Percentiles rank a stretch among this genome's conserved stretches.
Evolutionary conservation across 2,797 vertebrate genomes (phyloP).

Genomic region (Hyperoplus immaculatus): DNA sequence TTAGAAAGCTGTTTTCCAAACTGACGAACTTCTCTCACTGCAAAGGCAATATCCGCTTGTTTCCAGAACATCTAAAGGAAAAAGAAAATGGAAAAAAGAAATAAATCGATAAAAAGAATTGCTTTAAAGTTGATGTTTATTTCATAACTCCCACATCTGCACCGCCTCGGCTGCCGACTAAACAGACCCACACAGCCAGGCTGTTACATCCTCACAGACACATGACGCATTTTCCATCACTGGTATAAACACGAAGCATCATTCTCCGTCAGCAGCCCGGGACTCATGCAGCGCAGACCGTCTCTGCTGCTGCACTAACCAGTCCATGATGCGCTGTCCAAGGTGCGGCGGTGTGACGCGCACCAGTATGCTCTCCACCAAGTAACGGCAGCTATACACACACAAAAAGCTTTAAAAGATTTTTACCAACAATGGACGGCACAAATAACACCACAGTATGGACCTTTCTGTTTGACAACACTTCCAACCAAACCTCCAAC

Average conservation of each 20-base stretch:
- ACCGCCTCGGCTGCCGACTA: constrained; percentile 17
- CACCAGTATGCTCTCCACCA: constrained; percentile 30
- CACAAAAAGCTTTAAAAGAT: neutral
- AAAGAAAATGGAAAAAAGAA: neutral
- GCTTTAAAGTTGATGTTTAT: neutral
- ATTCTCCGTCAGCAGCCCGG: constrained; percentile 61
- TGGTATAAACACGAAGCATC: constrained; percentile 77
- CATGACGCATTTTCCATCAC: constrained; percentile 81
- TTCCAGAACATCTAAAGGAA: neutral
- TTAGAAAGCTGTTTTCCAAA: neutral
- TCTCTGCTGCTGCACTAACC: constrained; percentile 18
- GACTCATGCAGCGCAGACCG: constrained; percentile 57
- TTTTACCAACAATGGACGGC: constrained; percentile 73
- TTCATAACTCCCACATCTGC: neutral
- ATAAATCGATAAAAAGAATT: neutral
- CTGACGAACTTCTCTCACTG: constrained; percentile 1
- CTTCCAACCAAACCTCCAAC: constrained; percentile 41
- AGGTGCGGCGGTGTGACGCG: constrained; percentile 49
- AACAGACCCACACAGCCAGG: constrained; percentile 13
- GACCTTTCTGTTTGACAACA: constrained; percentile 59
- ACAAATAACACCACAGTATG: constrained; percentile 76
- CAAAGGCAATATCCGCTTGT: neutral
- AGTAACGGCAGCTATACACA: constrained; percentile 41
- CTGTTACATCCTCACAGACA: constrained; percentile 64
- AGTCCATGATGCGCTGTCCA: constrained; percentile 59